Evolutionary conservation across 2,888 invertebrate species (phyloP), one percentile per base, ranked within the genome.

Genomic region (Kuschelorhynchus macadamiae): DNA sequence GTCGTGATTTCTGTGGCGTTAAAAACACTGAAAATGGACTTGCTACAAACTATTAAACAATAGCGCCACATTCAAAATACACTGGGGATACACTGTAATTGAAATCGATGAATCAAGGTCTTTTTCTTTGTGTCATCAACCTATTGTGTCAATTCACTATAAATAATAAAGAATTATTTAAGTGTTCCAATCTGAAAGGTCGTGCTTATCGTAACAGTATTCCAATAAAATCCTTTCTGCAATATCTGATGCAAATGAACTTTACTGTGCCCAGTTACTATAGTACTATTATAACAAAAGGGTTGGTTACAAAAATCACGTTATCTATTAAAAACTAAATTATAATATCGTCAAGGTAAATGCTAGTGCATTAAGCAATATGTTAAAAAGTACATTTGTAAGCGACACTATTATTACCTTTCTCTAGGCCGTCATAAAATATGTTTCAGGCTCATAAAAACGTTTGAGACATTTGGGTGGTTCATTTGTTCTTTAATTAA

Each of bases 301-400:
- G 59, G 59, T 59, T 59, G 59, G 59, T 59, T 49, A 49, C 59
- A 59, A 59, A 59, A 59, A 59, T 49, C 41, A 49, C 39, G 47
- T 47, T 47, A 36, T 30, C 39, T 47, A 18, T 49, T 17, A 47
- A 59, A 59, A 59, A 59, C 8, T 30, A 36, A 59, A 59, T 59
- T 59, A 49, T 32, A 59, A 59, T 59, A 47, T 21, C 9, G 7
- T 59, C 59, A 59, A 59, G 59, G 59, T 59, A 49, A 59, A 7
- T 20, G 12, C 46, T 36, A 59, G 39, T 39, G 9, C 32, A 49
- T 59, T 59, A 32, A 32, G 46, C 44, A 55, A 41, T 55, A 41
- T 12, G 30, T 47, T 50, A 11, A 32, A 17, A 30, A 30, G 49
- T 30, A 32, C 49, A 49, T 30, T n/a, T 47, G 16, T 25, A 30